Conservation (phyloP, 1,140 invertebrate species). For the Solen grandis region DNA sequence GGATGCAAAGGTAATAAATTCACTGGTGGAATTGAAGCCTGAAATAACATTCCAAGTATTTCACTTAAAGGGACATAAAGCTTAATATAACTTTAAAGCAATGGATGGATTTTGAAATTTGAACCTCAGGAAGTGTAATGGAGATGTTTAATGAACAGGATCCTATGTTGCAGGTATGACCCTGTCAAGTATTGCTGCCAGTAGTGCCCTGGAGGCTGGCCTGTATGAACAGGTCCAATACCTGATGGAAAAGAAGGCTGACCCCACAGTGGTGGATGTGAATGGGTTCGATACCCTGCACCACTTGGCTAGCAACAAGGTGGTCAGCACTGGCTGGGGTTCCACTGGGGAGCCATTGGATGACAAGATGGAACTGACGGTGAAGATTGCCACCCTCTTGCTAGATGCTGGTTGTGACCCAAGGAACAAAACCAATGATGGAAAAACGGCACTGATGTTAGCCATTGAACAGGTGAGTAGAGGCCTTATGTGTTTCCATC, state of each 20-base stretch:
- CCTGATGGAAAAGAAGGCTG: conserved; percentile 80
- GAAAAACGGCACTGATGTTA: conserved; percentile 79
- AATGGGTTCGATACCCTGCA: conserved; percentile 80
- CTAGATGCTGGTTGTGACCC: conserved; percentile 79
- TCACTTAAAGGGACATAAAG: too few relatives aligned
- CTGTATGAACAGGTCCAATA: conserved; percentile 79
- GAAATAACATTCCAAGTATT: too few relatives aligned
- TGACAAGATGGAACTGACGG: conserved; percentile 71
- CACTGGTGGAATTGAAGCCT: too few relatives aligned
- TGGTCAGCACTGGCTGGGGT: conserved; percentile 3
- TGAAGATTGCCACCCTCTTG: conserved; percentile 78
- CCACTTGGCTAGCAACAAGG: conserved; percentile 73
- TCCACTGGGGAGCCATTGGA: background rate
- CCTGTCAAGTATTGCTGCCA: conserved; percentile 76
- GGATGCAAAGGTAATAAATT: too few relatives aligned
- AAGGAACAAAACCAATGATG: conserved; percentile 71
- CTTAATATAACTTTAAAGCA: too few relatives aligned
- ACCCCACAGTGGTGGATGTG: conserved; percentile 79
- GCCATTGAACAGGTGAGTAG: conserved; percentile 76
- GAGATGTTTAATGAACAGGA: too few relatives aligned
- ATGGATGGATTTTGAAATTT: too few relatives aligned
- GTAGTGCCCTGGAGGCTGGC: conserved; percentile 71
- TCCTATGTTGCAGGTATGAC: conserved; percentile 79
- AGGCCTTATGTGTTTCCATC: too few relatives aligned
- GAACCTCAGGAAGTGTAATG: too few relatives aligned